phyloP scores from a whole-genome alignment of 1,140 invertebrate species.

The Bombus superbus region DNA sequence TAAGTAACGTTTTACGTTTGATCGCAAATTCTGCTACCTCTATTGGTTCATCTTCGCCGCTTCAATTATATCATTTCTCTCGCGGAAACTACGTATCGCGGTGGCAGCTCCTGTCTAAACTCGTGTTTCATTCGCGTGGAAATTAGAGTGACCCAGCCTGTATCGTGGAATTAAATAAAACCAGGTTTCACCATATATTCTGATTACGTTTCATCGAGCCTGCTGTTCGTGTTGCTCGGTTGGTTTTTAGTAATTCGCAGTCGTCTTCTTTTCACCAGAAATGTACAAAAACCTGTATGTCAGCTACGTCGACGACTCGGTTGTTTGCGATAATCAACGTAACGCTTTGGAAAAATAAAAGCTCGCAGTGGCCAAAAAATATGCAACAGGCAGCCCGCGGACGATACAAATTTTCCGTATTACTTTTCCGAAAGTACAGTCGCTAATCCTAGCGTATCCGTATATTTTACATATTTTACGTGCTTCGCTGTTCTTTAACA shows the following conservation, averaged over 20 bases:
- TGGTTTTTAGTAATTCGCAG: slow-evolving; percentile 28
- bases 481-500: too few relatives aligned
- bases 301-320: background rate
- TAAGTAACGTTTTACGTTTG: background rate
- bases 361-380: background rate
- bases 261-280: background rate
- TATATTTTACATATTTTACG: too few relatives aligned
- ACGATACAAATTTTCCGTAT: background rate
- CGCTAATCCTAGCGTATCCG: too few relatives aligned
- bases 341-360: slow-evolving; percentile 44
- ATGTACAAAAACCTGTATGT: background rate
- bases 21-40: background rate
- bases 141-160: background rate
- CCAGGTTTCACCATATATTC: slow-evolving; percentile 28
- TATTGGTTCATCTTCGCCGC: background rate
- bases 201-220: slow-evolving; percentile 40
- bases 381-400: background rate
- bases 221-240: background rate
- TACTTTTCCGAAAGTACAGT: background rate
- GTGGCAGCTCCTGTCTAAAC: background rate
- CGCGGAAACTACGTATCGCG: too few relatives aligned
- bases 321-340: slow-evolving; percentile 39
- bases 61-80: background rate
- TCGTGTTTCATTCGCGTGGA: background rate
- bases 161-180: slow-evolving; percentile 19